Evolutionary conservation across 2,888 invertebrate species (phyloP).

Genomic region (Adineta ricciae): DNA sequence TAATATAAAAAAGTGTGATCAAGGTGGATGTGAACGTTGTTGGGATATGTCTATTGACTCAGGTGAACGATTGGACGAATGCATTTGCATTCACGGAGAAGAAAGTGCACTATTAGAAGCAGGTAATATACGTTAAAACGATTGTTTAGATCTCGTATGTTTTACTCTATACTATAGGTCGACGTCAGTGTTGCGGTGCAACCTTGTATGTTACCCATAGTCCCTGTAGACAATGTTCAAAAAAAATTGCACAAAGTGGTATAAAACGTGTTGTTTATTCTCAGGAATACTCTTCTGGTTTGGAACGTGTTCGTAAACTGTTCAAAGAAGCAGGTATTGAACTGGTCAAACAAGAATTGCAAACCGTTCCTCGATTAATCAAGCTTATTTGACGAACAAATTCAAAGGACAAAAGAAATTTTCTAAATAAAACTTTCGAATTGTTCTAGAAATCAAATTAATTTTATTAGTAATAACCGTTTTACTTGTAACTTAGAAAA

Average conservation of each 20-base stretch:
- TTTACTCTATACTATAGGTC: too few species aligned
- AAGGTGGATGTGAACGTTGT: not conserved
- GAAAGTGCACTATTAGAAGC: not conserved
- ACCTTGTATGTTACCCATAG: constrained; percentile 76
- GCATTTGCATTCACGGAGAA: not conserved
- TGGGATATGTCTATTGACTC: not conserved
- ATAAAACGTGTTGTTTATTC: constrained; percentile 63
- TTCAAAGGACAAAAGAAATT: too few species aligned
- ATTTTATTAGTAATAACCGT: too few species aligned
- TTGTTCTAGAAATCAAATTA: too few species aligned
- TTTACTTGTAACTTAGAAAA: not conserved
- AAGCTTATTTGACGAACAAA: too few species aligned
- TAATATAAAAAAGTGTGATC: constrained; percentile 43
- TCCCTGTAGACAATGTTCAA: constrained; percentile 95
- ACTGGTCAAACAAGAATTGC: not conserved
- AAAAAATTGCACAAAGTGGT: constrained; percentile 85
- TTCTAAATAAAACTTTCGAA: too few species aligned
- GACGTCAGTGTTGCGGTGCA: not conserved
- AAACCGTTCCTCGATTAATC: not conserved
- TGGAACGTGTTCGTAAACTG: not conserved
- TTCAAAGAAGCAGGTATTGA: not conserved
- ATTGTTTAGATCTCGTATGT: too few species aligned
- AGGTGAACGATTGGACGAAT: not conserved
- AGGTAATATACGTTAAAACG: not conserved
- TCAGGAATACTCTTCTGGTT: constrained; percentile 56